phyloP scores from a whole-genome alignment of 2,113 vertebrate genomes.

The Ptilonorhynchus violaceus region DNA sequence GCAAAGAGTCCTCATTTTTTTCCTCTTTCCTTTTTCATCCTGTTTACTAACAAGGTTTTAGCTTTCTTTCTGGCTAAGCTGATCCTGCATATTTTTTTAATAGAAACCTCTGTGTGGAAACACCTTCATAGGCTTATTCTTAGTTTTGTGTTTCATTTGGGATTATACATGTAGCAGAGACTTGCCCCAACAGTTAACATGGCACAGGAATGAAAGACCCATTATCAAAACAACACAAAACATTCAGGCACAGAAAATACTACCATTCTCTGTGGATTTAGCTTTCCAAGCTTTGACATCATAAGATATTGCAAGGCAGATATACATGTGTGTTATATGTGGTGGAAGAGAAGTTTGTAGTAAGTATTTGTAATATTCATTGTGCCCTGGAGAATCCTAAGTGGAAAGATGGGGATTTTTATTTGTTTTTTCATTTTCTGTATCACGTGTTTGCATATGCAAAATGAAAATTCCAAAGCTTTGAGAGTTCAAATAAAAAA shows the following conservation, averaged over 20 bases:
- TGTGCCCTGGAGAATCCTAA: neutral
- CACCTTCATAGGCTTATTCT: neutral
- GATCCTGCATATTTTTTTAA: neutral
- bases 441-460: accelerated
- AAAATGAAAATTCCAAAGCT: neutral
- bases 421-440: neutral
- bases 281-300: neutral
- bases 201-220: neutral
- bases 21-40: neutral
- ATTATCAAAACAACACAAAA: neutral
- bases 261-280: neutral
- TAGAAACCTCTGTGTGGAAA: neutral
- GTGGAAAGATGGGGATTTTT: neutral
- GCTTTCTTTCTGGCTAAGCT: neutral
- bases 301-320: neutral
- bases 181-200: neutral
- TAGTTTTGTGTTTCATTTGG: neutral
- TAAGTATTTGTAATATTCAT: neutral
- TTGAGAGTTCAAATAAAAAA: neutral
- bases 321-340: neutral
- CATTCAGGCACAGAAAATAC: neutral
- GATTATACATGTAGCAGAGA: neutral
- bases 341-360: neutral
- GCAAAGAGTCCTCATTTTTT: neutral
- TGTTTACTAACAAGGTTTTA: neutral